Conservation (phyloP, 2,797 vertebrate species). For the Neoniphon sammara region DNA sequence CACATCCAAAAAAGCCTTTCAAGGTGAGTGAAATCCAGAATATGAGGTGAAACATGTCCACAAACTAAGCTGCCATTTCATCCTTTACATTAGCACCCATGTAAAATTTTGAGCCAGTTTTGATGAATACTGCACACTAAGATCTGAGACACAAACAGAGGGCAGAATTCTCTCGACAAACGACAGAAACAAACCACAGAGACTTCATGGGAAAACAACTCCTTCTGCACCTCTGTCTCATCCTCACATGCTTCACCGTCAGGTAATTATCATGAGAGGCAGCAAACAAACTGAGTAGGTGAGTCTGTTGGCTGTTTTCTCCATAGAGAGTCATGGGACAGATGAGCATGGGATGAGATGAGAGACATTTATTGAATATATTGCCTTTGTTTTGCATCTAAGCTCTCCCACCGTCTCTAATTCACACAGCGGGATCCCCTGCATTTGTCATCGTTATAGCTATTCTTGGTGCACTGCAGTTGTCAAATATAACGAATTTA, state of each 20-base stretch:
- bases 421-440: background rate
- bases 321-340: conserved; percentile 1
- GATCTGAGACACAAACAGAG: background rate
- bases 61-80: too few relatives aligned
- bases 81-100: too few relatives aligned
- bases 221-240: conserved; percentile 19
- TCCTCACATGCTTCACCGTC: conserved; percentile 32
- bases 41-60: too few relatives aligned
- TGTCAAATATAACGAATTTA: conserved; percentile 60
- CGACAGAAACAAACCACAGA: conserved; percentile 19
- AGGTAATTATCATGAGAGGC: conserved; percentile 43
- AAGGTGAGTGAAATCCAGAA: too few relatives aligned
- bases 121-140: too few relatives aligned
- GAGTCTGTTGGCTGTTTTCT: conserved; percentile 7
- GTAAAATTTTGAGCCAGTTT: too few relatives aligned
- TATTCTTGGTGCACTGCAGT: conserved; percentile 25
- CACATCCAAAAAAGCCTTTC: too few relatives aligned
- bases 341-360: conserved; percentile 17
- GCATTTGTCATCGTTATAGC: conserved; percentile 40
- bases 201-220: conserved; percentile 24
- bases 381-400: background rate
- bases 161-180: background rate
- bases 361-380: background rate
- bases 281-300: conserved; percentile 35
- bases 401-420: background rate